Percentiles rank a stretch among this genome's conserved stretches.
Evolutionary conservation across 2,113 vertebrate genomes (phyloP).

Genomic region (Melierax canorus): DNA sequence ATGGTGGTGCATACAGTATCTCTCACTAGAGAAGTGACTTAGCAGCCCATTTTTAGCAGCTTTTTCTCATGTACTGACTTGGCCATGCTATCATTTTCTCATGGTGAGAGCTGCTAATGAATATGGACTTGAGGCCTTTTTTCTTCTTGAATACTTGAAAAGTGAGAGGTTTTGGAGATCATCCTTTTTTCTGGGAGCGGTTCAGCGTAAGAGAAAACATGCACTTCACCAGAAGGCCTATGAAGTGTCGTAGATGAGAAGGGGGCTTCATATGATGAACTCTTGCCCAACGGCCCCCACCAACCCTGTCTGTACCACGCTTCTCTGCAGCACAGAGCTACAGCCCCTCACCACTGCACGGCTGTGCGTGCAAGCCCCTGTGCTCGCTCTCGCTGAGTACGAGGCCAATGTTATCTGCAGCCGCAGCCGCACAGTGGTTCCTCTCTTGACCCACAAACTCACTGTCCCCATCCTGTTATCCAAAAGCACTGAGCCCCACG

Average conservation of each 20-base stretch:
- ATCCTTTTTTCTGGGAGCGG: neutral
- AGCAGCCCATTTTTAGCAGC: neutral
- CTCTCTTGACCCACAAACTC: neutral
- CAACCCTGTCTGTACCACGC: rapidly evolving
- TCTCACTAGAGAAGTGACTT: neutral
- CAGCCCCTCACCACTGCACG: neutral
- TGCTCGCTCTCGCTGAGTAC: neutral
- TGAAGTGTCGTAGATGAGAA: neutral
- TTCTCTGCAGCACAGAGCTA: neutral
- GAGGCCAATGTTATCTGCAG: neutral
- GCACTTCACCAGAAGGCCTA: rapidly evolving
- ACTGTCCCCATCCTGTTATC: neutral
- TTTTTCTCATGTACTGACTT: neutral
- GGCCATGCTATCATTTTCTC: rapidly evolving
- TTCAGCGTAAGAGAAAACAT: rapidly evolving
- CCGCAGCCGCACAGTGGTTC: neutral
- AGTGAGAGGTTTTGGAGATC: neutral
- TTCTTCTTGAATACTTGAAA: neutral
- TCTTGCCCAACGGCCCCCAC: rapidly evolving
- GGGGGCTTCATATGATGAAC: neutral
- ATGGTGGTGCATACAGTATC: neutral
- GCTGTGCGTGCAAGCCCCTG: neutral
- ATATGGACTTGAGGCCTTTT: neutral
- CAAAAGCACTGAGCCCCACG: neutral
- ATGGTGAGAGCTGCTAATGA: neutral